These are phyloP conservation scores for Leucophenga varia DNA, from an alignment of 1,140 invertebrate genomes.

Conservation along the genomic window DNA sequence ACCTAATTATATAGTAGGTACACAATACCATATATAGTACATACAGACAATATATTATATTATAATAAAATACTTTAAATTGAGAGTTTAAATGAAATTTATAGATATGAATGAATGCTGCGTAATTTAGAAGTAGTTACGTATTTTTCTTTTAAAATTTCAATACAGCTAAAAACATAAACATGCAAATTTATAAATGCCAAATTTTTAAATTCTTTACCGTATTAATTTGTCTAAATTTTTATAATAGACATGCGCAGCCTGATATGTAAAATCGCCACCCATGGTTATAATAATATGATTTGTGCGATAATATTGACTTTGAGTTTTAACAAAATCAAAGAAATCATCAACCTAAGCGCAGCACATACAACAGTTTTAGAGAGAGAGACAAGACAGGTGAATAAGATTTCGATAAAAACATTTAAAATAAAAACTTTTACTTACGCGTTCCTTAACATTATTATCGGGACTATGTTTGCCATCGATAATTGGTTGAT, in stretches of 20 bases:
- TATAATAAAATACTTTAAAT: too few relatives aligned
- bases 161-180: too few relatives aligned
- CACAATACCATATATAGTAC: too few relatives aligned
- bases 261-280: slow-evolving; percentile 87
- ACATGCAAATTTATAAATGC: too few relatives aligned
- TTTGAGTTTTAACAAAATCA: slow-evolving; percentile 59
- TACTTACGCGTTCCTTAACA: slow-evolving; percentile 64
- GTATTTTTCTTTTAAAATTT: too few relatives aligned
- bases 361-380: background rate
- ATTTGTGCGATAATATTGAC: slow-evolving; percentile 63
- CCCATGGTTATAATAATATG: slow-evolving; percentile 92
- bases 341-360: slow-evolving; percentile 62
- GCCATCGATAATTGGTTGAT: slow-evolving; percentile 81
- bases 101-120: too few relatives aligned
- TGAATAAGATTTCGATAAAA: background rate
- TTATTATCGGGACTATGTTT: slow-evolving; percentile 71
- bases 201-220: too few relatives aligned
- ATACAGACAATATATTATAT: too few relatives aligned
- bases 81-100: too few relatives aligned
- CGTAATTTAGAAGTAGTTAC: too few relatives aligned
- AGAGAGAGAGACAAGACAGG: too few relatives aligned
- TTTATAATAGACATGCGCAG: slow-evolving; percentile 79
- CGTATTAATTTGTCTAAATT: slow-evolving; percentile 80
- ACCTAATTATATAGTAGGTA: slow-evolving; percentile 60
- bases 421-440: background rate